phyloP scores from a whole-genome alignment of 2,888 invertebrate genomes.

The Lasioglossum oenotherae region DNA sequence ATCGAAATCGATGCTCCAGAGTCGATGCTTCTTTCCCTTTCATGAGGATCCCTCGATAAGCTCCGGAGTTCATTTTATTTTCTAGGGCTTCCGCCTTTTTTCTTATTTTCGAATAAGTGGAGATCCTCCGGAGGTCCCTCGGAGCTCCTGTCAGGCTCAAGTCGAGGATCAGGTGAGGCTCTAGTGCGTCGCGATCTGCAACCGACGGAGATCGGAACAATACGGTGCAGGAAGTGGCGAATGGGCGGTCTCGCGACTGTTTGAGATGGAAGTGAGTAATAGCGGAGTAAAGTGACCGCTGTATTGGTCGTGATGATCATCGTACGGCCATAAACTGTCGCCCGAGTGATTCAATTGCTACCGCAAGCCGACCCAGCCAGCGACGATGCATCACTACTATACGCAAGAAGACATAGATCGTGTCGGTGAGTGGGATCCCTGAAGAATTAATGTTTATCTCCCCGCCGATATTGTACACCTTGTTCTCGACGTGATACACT shows the following conservation, averaged over 20 bases:
- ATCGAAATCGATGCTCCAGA: background rate
- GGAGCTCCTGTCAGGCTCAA: background rate
- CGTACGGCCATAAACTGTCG: constrained; percentile 74
- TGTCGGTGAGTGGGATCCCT: constrained; percentile 75
- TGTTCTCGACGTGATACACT: constrained; percentile 1
- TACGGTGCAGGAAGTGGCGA: constrained; percentile 68
- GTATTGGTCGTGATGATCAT: constrained; percentile 74
- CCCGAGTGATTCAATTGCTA: constrained; percentile 75
- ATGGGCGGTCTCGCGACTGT: constrained; percentile 69
- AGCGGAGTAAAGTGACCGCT: constrained; percentile 74
- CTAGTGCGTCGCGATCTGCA: constrained; percentile 34
- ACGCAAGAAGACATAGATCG: constrained; percentile 81
- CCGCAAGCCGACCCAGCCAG: constrained; percentile 68
- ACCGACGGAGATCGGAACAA: constrained; percentile 49
- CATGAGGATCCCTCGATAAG: background rate
- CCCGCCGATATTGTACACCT: background rate
- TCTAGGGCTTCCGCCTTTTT: background rate
- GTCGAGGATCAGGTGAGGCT: background rate
- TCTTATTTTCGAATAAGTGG: background rate
- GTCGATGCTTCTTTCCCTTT: background rate
- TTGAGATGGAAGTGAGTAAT: constrained; percentile 73
- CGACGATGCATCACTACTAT: constrained; percentile 80
- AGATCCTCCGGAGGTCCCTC: background rate
- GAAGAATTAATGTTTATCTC: constrained; percentile 18
- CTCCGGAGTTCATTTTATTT: background rate